Percentiles rank a stretch among this genome's conserved stretches.
Conservation (phyloP, 1,140 invertebrate species). For the Pogonognathellus flavescens region DNA sequence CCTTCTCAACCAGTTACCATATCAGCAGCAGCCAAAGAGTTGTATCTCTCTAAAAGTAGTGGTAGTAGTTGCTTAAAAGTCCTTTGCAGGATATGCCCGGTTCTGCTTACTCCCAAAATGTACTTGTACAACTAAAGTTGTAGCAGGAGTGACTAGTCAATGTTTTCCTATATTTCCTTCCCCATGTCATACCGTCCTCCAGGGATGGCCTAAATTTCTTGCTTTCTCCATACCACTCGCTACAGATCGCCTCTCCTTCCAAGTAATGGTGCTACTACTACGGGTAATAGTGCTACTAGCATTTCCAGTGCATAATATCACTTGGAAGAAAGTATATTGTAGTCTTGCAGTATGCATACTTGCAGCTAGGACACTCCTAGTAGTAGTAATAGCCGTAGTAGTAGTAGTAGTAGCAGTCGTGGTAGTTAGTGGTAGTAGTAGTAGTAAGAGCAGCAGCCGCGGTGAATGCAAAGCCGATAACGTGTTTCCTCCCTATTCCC, state of each 20-base stretch:
- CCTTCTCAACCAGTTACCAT: too few species aligned
- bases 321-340: too few species aligned
- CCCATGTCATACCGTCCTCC: slow-evolving; percentile 46
- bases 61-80: not conserved
- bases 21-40: too few species aligned
- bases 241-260: not conserved
- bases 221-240: slow-evolving; percentile 21
- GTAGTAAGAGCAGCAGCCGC: not conserved
- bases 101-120: too few species aligned
- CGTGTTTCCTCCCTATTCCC: not conserved
- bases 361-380: too few species aligned
- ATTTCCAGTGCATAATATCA: too few species aligned
- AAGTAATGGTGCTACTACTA: not conserved
- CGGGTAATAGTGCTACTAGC: too few species aligned
- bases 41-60: too few species aligned
- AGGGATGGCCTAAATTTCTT: slow-evolving; percentile 44
- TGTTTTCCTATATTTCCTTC: slow-evolving; percentile 5
- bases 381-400: too few species aligned
- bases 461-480: slow-evolving; percentile 9
- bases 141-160: too few species aligned
- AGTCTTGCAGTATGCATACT: too few species aligned
- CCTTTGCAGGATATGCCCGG: not conserved
- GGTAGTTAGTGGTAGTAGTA: not conserved
- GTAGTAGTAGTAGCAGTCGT: not conserved
- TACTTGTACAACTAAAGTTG: too few species aligned